phyloP scores from a whole-genome alignment of 2,888 invertebrate species.

The Eupithecia insigniata region DNA sequence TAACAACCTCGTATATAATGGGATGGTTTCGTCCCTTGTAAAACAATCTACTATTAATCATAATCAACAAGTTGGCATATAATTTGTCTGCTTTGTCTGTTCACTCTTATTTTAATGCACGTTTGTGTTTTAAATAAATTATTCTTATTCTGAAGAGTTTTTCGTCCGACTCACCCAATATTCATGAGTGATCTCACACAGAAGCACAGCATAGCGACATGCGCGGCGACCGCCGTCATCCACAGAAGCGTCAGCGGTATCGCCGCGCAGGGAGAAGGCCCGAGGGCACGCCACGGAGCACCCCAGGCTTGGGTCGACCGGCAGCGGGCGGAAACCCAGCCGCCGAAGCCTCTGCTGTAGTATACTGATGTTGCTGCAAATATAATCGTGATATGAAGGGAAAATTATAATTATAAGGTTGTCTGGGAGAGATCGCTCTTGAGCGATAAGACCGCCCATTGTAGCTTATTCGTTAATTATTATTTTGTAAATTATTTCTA shows the following conservation, averaged over 20 bases:
- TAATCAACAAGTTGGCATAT: too few relatives aligned
- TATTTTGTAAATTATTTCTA: too few relatives aligned
- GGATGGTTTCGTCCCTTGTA: too few relatives aligned
- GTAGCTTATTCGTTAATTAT: too few relatives aligned
- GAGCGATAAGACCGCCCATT: too few relatives aligned
- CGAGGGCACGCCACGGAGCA: conserved; percentile 74
- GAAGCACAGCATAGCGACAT: conserved; percentile 73
- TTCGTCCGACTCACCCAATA: conserved; percentile 62
- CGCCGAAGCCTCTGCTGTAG: conserved; percentile 79
- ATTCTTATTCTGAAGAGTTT: background rate
- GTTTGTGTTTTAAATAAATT: background rate
- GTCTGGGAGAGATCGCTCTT: too few relatives aligned
- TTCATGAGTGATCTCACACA: conserved; percentile 72
- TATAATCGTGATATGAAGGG: background rate
- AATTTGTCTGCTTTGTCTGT: too few relatives aligned
- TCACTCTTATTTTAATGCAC: too few relatives aligned
- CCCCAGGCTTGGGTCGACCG: conserved; percentile 66
- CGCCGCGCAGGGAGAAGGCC: conserved; percentile 77
- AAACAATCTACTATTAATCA: too few relatives aligned
- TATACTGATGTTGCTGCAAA: conserved; percentile 74
- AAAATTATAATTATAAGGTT: too few relatives aligned
- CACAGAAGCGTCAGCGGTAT: conserved; percentile 73
- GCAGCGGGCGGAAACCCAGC: conserved; percentile 74
- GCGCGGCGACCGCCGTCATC: conserved; percentile 66
- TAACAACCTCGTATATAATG: too few relatives aligned